These are phyloP conservation scores for Peribatodes rhomboidaria DNA, from an alignment of 2,888 invertebrate species.

Conservation along the genomic window DNA sequence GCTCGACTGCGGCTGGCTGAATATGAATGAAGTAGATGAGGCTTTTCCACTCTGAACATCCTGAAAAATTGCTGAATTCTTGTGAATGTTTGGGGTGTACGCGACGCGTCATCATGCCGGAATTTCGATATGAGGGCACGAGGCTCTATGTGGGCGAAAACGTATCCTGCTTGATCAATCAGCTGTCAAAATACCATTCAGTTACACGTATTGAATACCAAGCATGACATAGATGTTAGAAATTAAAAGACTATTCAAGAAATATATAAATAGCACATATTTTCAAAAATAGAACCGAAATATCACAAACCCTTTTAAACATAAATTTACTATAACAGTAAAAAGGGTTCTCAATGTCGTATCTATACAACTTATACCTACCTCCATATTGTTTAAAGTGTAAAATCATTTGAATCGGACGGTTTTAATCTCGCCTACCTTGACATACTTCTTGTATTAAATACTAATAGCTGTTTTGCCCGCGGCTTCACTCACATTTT, in stretches of 20 bases:
- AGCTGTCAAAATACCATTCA: slow-evolving; percentile 46
- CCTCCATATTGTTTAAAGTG: neutral
- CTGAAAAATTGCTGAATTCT: slow-evolving; percentile 57
- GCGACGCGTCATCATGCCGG: slow-evolving; percentile 11
- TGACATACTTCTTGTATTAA: slow-evolving; percentile 9
- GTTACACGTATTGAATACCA: slow-evolving; percentile 34
- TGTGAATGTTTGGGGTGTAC: slow-evolving; percentile 41
- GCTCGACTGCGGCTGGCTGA: slow-evolving; percentile 70
- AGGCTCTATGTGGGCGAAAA: slow-evolving; percentile 5
- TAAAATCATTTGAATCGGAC: neutral
- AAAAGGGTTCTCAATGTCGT: neutral
- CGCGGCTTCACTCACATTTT: too few relatives aligned
- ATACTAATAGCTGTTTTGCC: too few relatives aligned
- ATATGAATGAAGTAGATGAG: slow-evolving; percentile 65
- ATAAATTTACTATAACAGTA: neutral
- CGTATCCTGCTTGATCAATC: slow-evolving; percentile 45
- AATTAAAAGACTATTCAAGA: slow-evolving; percentile 4
- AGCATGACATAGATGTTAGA: slow-evolving; percentile 14
- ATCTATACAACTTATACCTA: neutral
- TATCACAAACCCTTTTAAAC: too few relatives aligned
- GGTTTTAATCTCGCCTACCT: neutral
- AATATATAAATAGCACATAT: neutral
- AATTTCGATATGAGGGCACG: slow-evolving; percentile 27
- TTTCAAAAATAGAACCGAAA: neutral
- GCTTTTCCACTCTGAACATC: slow-evolving; percentile 67